Evolutionary conservation across 2,888 invertebrate species (phyloP), one percentile per base, ranked within the genome.

Genomic region (Euzetes globulus): DNA sequence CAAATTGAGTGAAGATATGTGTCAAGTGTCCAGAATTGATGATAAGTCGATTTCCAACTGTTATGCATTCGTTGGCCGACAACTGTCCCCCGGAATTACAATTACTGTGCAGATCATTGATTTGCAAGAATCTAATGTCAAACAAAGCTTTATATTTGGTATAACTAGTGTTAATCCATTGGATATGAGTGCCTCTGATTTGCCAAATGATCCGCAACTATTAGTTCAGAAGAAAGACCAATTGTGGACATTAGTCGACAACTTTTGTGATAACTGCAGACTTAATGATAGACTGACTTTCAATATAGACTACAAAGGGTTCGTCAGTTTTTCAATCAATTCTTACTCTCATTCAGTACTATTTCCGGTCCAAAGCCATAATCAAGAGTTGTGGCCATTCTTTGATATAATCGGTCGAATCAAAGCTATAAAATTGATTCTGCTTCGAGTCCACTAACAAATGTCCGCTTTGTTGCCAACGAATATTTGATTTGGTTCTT

Each of bases 371-470:
- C 11, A 60, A 29, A 29, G 5, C 5, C 33, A 1, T 2, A n/a
- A 19, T 17, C 33, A 33, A 33, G 27, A 63, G 15, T 63, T 63
- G 37, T 63, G 63, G 63, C 15, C 63, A 63, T 63, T 63, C 19
- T 63, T 63, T 27, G 27, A 63, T 33, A 29, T 63, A 33, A 63
- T 63, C 63, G 63, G 63, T 37, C 17, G 63, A 63, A 63, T 63
- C 4, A 63, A 63, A 63, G 63, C 63, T 6, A 63, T 63, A 17
- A 63, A 63, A 63, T 33, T 63, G 17, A 37, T n/a, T 33, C 7
- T 63, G 17, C 4, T 33, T 63, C 19, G 15, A 63, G 29, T 33
- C 63, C 7, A 17, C 6, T 5, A 63, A 33, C 15, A 63, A 63
- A n/a, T 63, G 63, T 63, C 63, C 63, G 7, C 17, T 63, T 63